Conservation (phyloP, 2,113 vertebrate species). For the Emydura subglobosa region DNA sequence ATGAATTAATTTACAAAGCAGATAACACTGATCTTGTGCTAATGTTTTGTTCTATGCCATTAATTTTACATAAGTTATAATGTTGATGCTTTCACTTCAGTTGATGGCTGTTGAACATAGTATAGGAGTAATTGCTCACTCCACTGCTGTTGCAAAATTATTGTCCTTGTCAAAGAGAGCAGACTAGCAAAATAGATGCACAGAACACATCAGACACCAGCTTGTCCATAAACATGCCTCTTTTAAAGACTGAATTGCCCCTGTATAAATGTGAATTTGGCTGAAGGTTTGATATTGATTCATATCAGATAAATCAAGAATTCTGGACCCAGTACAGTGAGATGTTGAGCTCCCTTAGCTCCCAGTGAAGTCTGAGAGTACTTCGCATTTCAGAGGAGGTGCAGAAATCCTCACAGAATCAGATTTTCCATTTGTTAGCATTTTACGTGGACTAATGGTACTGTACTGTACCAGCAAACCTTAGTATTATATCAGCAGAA, state of each 20-base stretch:
- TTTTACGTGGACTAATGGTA: background rate
- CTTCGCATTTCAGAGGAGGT: background rate
- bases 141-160: background rate
- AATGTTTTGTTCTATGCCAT: background rate
- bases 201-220: background rate
- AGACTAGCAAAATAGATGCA: background rate
- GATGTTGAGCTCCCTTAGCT: background rate
- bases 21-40: background rate
- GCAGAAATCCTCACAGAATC: background rate
- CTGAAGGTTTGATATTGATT: background rate
- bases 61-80: background rate
- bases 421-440: background rate
- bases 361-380: background rate
- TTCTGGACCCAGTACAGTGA: accelerated
- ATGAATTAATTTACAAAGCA: background rate
- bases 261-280: background rate
- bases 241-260: background rate
- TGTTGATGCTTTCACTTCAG: background rate
- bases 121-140: background rate
- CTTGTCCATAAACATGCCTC: background rate
- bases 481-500: background rate
- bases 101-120: background rate
- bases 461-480: background rate
- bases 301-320: background rate
- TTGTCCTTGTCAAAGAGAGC: background rate